Evolutionary conservation across 1,140 invertebrate genomes (phyloP).

Genomic region (Drosophila ananassae): DNA sequence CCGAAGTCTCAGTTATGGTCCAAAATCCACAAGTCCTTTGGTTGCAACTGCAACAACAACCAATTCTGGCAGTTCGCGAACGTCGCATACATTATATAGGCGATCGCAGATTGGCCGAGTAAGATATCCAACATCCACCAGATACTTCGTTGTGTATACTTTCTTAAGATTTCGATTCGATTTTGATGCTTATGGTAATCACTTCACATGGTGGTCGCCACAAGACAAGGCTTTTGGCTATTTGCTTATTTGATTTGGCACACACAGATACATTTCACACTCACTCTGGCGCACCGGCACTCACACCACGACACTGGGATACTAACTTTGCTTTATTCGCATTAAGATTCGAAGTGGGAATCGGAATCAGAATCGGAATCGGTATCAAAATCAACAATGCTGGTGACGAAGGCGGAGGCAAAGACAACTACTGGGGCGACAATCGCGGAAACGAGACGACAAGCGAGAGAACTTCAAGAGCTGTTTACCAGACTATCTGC

Average conservation of each 20-base stretch:
- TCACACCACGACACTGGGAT: conserved; percentile 27
- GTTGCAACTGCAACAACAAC: conserved; percentile 82
- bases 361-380: conserved; percentile 30
- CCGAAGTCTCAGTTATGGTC: conserved; percentile 48
- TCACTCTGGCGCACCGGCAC: conserved; percentile 11
- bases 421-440: conserved; percentile 18
- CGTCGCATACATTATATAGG: conserved; percentile 74
- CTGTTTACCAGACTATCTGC: conserved; percentile 68
- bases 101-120: conserved; percentile 20
- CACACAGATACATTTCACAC: conserved; percentile 12
- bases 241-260: conserved; percentile 31
- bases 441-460: conserved; percentile 55
- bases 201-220: conserved; percentile 50
- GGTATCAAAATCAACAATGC: conserved; percentile 45
- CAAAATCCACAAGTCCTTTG: conserved; percentile 83
- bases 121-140: conserved; percentile 27
- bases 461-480: conserved; percentile 45
- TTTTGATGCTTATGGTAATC: conserved; percentile 34
- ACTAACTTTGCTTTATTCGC: conserved; percentile 50
- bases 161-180: conserved; percentile 20
- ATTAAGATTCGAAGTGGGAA: conserved; percentile 6
- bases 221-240: conserved; percentile 38
- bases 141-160: conserved; percentile 21
- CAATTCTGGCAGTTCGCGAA: conserved; percentile 74
- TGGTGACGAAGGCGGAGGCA: conserved; percentile 20